Evolutionary conservation across 2,888 invertebrate species (phyloP).

Genomic region (Cheilosia soror): DNA sequence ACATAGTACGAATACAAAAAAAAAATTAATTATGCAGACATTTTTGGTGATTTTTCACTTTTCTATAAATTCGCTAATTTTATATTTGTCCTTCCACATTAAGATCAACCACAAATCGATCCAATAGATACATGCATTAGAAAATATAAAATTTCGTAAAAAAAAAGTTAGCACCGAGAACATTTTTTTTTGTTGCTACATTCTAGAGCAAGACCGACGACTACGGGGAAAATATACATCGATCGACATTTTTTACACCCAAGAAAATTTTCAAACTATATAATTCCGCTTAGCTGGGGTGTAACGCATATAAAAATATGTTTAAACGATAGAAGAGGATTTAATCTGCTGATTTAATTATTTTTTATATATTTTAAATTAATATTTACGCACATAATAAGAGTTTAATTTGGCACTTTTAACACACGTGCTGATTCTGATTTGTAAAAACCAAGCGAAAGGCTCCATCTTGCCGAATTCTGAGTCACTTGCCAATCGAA

Average conservation of each 20-base stretch:
- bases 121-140: conserved; percentile 12
- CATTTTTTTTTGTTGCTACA: conserved; percentile 55
- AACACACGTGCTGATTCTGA: conserved; percentile 84
- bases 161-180: conserved; percentile 45
- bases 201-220: conserved; percentile 64
- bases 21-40: conserved; percentile 71
- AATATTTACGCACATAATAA: conserved; percentile 83
- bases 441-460: conserved; percentile 84
- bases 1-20: conserved; percentile 60
- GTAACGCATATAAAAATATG: conserved; percentile 2
- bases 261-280: conserved; percentile 35
- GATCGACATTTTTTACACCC: conserved; percentile 72
- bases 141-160: conserved; percentile 13
- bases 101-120: conserved; percentile 45
- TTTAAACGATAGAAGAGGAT: conserved; percentile 61
- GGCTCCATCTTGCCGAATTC: conserved; percentile 83
- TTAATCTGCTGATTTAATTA: conserved; percentile 46
- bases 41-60: conserved; percentile 37
- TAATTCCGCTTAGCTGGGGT: conserved; percentile 7
- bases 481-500: conserved; percentile 79
- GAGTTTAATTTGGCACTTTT: conserved; percentile 84
- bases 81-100: conserved; percentile 35
- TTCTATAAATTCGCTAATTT: conserved; percentile 35
- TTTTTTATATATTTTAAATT: conserved; percentile 59
- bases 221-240: conserved; percentile 65